Percentiles rank a stretch among this genome's conserved stretches.
phyloP scores from a whole-genome alignment of 2,888 invertebrate genomes.

The Sepioteuthis lessoniana region DNA sequence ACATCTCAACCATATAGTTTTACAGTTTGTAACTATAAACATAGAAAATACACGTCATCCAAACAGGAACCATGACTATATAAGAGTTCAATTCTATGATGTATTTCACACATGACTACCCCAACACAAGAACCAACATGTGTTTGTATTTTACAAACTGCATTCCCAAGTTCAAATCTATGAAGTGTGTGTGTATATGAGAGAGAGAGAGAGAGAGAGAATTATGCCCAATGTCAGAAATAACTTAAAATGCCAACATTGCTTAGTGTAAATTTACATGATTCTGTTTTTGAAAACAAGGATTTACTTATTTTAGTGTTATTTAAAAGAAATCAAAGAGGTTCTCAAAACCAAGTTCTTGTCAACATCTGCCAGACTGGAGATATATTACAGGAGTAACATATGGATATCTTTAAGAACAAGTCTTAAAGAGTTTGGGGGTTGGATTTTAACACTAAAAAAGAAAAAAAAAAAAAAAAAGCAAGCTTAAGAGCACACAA shows the following conservation, averaged over 20 bases:
- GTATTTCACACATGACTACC: background rate
- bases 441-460: background rate
- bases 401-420: background rate
- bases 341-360: no score
- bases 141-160: background rate
- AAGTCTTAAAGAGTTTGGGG: background rate
- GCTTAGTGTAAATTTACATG: no score
- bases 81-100: background rate
- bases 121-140: background rate
- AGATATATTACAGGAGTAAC: background rate
- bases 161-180: no score
- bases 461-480: no score
- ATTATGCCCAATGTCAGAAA: no score
- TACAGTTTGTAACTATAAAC: background rate
- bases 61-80: background rate
- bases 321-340: no score
- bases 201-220: no score
- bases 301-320: no score
- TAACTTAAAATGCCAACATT: no score
- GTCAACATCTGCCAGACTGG: no score
- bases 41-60: background rate
- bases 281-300: no score
- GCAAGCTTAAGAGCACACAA: background rate
- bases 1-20: background rate
- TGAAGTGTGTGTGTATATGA: no score